Evolutionary conservation across 1,140 invertebrate genomes (phyloP), one percentile per base, ranked within the genome.

Genomic region (Chelonus insularis): DNA sequence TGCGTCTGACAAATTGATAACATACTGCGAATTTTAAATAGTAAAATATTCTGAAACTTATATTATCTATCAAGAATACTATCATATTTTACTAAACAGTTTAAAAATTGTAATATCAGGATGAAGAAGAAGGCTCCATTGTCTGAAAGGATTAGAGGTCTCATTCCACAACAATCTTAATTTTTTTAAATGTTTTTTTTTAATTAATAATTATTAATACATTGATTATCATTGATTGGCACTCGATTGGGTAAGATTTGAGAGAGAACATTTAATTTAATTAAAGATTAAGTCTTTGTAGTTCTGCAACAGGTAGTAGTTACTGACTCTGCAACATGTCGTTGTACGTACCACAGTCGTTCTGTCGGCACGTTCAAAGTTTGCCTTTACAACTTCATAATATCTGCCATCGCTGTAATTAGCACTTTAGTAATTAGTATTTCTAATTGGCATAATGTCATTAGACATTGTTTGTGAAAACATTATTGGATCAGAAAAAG

Each of bases 341-440:
- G 93, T 93, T 7, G 96, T 98, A 21, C 97, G 84, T 0, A 99
- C 97, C 9, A 99, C 96, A 0, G 97, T 98, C 45, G 88, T 87
- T 65, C 97, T 86, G 78, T 99, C 97, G 2, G 98, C 97, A 70
- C 98, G 86, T 78, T 99, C 97, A 76, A 99, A 99, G 80, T 99
- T 99, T 0, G 97, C 97, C 78, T 98, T 98, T 9, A 99, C 96
- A 65, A 98, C 93, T 83, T 99, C 98, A 74, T 98, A 99, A 79
- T 99, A 99, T 57, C 97, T 92, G 2, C 98, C 98, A 79, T 99
- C 98, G 76, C 95, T 98, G 73, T 52, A 64, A 52, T 61, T 23
- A 23, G 21, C 11, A 36, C 0, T 20, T 23, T 11, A 50, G 23
- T n/a, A n/a, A n/a, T n/a, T n/a, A n/a, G n/a, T n/a, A n/a, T n/a